Evolutionary conservation across 2,888 invertebrate species (phyloP), one percentile per base, ranked within the genome.

Genomic region (Hemistola chrysoprasaria): DNA sequence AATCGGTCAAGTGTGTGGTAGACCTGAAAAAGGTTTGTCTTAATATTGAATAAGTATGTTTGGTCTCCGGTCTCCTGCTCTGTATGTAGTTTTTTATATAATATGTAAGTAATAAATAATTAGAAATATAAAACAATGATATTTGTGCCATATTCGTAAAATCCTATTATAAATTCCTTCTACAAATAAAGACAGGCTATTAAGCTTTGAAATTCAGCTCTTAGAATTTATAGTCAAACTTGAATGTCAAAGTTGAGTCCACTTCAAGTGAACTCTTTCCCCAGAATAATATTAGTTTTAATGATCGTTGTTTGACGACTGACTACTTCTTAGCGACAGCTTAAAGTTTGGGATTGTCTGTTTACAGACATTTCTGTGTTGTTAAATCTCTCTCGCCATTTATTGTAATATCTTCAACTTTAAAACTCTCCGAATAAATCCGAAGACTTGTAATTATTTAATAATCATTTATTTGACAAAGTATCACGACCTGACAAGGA

Each of bases 301-400:
- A 53, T 53, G 50, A 53, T 53, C 45, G 50, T 45, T 53, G 47
- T 50, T 50, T 50, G 53, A 47, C 53, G 42, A 49, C 50, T 50
- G 53, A 47, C 53, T 40, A 49, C 50, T 47, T 47, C 47, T 50
- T 27, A 47, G 40, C 40, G 30, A 43, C 43, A 36, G 38, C 48
- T 43, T 26, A 45, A 47, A 47, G 41, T 50, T 50, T 36, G 24
- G 21, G 43, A 49, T 40, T 40, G 39, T 45, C 40, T 44, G 26
- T 40, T 44, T 45, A 40, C 42, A 40, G 30, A 44, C 34, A 20
- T 44, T 38, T 30, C 38, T 25, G 30, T 26, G 43, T 34, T 39
- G 38, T 22, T 44, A 44, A 39, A 38, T 44, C 30, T 39, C 26
- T n/a, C 20, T 26, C 26, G 22, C 38, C 38, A 44, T 44, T 39